A percentile compares a stretch with the other conserved stretches of the same genome.
phyloP scores from a whole-genome alignment of 1,140 invertebrate genomes.

The Drosophila pruinosa region DNA sequence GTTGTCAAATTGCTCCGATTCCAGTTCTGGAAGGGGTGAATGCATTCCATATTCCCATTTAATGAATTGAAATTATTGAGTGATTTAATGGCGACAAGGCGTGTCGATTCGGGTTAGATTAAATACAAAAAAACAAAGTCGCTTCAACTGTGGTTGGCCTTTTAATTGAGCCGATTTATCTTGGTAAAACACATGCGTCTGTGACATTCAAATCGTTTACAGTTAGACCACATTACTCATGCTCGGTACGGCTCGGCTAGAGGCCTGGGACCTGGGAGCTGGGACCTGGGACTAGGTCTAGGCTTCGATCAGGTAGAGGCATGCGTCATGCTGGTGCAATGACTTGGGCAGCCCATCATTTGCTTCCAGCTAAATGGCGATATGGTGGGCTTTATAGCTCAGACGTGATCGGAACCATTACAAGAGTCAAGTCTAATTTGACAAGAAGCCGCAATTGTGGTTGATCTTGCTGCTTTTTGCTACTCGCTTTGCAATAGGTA shows the following conservation, averaged over 20 bases:
- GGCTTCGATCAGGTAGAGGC: neutral
- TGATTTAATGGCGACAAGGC: neutral
- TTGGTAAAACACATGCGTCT: neutral
- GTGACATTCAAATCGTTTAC: conserved; percentile 7
- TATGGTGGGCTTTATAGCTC: conserved; percentile 29
- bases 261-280: neutral
- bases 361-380: neutral
- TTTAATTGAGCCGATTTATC: conserved; percentile 10
- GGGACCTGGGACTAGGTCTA: neutral
- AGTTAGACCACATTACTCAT: neutral
- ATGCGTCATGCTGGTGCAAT: neutral
- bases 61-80: neutral
- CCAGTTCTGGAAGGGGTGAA: neutral
- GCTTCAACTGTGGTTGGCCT: neutral
- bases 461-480: neutral
- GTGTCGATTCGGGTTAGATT: neutral
- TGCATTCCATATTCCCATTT: neutral
- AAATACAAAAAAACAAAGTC: neutral
- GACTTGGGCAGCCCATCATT: neutral
- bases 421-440: conserved; percentile 3
- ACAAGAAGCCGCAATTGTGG: conserved; percentile 1
- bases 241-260: neutral
- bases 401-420: conserved; percentile 56
- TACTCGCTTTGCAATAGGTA: neutral
- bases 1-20: too few relatives aligned